phyloP scores from a whole-genome alignment of 1,140 invertebrate species.

The Drosophila sechellia region DNA sequence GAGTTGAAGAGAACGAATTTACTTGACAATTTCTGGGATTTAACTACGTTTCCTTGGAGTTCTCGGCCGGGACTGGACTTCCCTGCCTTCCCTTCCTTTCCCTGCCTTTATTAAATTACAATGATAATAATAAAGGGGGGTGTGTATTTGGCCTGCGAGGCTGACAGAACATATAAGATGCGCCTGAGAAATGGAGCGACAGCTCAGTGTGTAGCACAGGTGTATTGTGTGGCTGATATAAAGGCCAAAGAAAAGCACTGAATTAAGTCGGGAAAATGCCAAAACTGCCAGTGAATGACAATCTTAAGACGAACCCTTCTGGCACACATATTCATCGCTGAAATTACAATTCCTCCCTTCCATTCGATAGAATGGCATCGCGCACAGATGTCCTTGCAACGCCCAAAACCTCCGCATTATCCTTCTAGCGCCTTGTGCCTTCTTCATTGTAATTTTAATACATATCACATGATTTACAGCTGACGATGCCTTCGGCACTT shows the following conservation, averaged over 20 bases:
- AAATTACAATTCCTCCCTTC: slow-evolving; percentile 46
- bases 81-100: slow-evolving; percentile 23
- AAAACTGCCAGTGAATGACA: slow-evolving; percentile 35
- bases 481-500: slow-evolving; percentile 25
- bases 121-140: slow-evolving; percentile 45
- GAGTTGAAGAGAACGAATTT: slow-evolving; percentile 32
- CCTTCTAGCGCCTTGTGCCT: slow-evolving; percentile 21
- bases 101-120: slow-evolving; percentile 56
- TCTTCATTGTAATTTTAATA: slow-evolving; percentile 53
- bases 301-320: slow-evolving; percentile 17
- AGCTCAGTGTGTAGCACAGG: slow-evolving; percentile 35
- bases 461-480: slow-evolving; percentile 56
- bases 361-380: slow-evolving; percentile 4
- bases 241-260: slow-evolving; percentile 40
- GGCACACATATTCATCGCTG: slow-evolving; percentile 30
- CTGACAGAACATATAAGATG: neutral
- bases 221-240: slow-evolving; percentile 48
- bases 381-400: slow-evolving; percentile 9
- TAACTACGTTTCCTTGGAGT: slow-evolving; percentile 61
- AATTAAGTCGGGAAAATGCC: slow-evolving; percentile 55
- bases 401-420: neutral
- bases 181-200: neutral
- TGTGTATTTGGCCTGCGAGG: slow-evolving; percentile 45
- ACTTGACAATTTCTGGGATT: slow-evolving; percentile 62
- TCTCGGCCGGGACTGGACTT: neutral